Conservation (phyloP, 2,888 invertebrate genomes). For the Cerastis rubricosa region DNA sequence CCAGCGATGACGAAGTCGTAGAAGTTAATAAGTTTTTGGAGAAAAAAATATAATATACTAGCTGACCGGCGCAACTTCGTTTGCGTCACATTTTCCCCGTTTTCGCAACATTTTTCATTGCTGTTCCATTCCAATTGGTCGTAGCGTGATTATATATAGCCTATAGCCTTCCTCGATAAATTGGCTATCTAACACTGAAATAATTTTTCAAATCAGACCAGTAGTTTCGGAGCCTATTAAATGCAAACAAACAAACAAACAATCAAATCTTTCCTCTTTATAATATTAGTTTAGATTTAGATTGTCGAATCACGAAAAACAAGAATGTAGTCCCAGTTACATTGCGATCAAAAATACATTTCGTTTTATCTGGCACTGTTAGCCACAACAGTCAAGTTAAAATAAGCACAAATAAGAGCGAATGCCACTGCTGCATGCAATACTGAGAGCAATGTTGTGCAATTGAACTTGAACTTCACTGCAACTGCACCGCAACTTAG, state of each 20-base stretch:
- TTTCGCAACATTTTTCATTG: too few species aligned
- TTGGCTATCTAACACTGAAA: too few species aligned
- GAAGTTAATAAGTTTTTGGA: neutral
- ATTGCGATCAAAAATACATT: neutral
- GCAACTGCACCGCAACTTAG: neutral
- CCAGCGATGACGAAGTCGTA: neutral
- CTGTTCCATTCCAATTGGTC: too few species aligned
- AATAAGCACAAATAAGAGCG: neutral
- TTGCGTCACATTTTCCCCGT: too few species aligned
- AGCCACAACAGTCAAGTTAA: neutral
- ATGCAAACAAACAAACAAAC: too few species aligned
- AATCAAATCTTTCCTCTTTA: too few species aligned
- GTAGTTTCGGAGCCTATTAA: too few species aligned
- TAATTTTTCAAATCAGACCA: too few species aligned
- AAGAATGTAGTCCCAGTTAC: neutral
- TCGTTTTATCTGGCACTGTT: neutral
- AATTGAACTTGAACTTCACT: neutral
- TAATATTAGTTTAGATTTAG: too few species aligned
- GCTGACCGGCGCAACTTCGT: too few species aligned
- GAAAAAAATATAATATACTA: neutral
- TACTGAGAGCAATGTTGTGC: neutral
- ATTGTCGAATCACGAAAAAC: neutral
- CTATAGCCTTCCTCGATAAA: too few species aligned
- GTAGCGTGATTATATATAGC: too few species aligned
- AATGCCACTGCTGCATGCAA: neutral